These are phyloP conservation scores for Carassius carassius DNA, from an alignment of 2,113 vertebrate genomes.

Conservation along the genomic window DNA sequence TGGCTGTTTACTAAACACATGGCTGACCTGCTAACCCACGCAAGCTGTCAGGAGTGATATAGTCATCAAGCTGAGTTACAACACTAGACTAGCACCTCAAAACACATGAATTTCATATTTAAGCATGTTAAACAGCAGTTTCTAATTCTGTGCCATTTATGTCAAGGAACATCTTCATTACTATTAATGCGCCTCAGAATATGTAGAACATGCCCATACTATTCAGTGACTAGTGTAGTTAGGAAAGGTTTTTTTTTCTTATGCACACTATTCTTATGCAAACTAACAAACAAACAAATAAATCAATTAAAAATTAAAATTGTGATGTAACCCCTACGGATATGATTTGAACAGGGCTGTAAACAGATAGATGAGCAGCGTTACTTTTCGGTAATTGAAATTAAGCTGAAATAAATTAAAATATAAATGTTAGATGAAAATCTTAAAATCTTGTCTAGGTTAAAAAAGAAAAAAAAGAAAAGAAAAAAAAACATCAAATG, in stretches of 20 bases:
- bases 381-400: no score
- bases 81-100: background rate
- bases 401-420: background rate
- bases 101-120: background rate
- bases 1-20: constrained; percentile 24
- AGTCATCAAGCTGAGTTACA: background rate
- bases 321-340: background rate
- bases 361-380: no score
- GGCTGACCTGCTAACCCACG: constrained; percentile 9
- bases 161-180: background rate
- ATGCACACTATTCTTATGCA: background rate
- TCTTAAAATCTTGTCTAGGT: background rate
- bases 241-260: background rate
- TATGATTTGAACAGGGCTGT: background rate
- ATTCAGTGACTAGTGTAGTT: background rate
- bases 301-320: background rate
- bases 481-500: no score
- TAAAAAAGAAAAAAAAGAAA: no score
- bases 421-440: no score
- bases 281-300: no score
- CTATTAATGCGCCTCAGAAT: background rate
- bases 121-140: background rate
- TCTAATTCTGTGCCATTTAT: background rate
- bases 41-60: constrained; percentile 21
- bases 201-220: background rate